A percentile compares a stretch with the other conserved stretches of the same genome.
Evolutionary conservation across 2,888 invertebrate genomes (phyloP).

Genomic region (Sesia apiformis): DNA sequence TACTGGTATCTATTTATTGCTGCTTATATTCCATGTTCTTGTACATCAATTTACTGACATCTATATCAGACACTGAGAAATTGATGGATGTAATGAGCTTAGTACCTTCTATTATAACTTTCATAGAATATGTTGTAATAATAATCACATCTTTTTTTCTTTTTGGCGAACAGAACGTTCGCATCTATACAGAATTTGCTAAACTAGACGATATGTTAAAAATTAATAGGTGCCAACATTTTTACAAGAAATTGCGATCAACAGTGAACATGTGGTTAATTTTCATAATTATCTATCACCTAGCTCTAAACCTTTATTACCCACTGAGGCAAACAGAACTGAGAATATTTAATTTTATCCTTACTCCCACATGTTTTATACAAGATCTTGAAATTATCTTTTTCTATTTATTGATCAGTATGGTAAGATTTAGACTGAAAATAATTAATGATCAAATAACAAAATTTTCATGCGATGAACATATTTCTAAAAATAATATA

Average conservation of each 20-base stretch:
- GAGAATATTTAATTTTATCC: background rate
- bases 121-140: slow-evolving; percentile 3
- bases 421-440: slow-evolving; percentile 3
- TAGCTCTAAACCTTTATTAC: background rate
- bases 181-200: slow-evolving; percentile 1
- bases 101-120: background rate
- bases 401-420: slow-evolving; percentile 3
- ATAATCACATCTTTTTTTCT: slow-evolving; percentile 1
- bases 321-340: background rate
- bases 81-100: background rate
- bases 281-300: background rate
- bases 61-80: background rate
- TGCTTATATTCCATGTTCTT: background rate
- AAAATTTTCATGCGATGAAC: background rate
- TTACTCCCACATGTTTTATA: background rate
- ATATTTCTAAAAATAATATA: background rate
- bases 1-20: background rate
- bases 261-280: background rate
- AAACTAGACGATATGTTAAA: slow-evolving; percentile 1
- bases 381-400: slow-evolving; percentile 1
- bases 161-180: slow-evolving; percentile 1
- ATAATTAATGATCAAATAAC: slow-evolving; percentile 4
- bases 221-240: background rate
- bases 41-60: background rate
- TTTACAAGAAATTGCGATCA: slow-evolving; percentile 1